Base-by-base conservation (phyloP, 2,797 vertebrate genomes). In the Hapalemur alaotrensis region DNA sequence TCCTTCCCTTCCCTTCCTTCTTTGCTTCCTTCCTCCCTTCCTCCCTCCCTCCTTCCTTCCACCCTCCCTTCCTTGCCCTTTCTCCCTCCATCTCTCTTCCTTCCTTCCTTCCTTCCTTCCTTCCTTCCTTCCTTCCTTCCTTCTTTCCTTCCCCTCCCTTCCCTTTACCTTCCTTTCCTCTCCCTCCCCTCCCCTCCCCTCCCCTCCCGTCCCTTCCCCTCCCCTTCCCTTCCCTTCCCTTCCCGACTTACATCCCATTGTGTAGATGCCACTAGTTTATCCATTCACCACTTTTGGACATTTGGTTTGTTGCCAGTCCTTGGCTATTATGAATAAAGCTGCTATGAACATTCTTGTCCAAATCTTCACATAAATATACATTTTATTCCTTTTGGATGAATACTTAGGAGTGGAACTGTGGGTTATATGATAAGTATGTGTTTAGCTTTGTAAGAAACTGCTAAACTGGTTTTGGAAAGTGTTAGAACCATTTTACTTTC, bases 131-230 rank as follows among this genome's bases (percentile, higher is more conserved):
- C 8, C 12, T 2, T 7, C 12, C 28, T 5, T 13, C 12, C 5
- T 30, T 2, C 0, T 1, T 6, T 15, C 1, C 6, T 7, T 5
- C 17, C 4, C 3, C 3, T 30, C 0, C 13, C 4, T 15, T 18
- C 7, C 17, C 30, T 28, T 5, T 4, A n/a, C 17, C 8, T 4
- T n/a, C 6, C 1, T 4, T 17, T 7, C 0, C 1, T 2, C 9
- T 38, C 0, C 10, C n/a, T 20, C 5, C 3, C n/a, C n/a, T 9
- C 15, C 4, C 7, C 0, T 4, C 35, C 4, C 4, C 32, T 7
- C 46, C 13, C 46, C 46, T n/a, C 18, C 4, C 9, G 6, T 6
- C 2, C 12, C 32, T 30, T 17, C 28, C 13, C 63, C 4, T 3
- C 46, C 13, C 46, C 46, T 13, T 13, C 46, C 28, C 38, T 17